Base-by-base conservation (phyloP, 2,113 vertebrate genomes). In the Pelobates fuscus region DNA sequence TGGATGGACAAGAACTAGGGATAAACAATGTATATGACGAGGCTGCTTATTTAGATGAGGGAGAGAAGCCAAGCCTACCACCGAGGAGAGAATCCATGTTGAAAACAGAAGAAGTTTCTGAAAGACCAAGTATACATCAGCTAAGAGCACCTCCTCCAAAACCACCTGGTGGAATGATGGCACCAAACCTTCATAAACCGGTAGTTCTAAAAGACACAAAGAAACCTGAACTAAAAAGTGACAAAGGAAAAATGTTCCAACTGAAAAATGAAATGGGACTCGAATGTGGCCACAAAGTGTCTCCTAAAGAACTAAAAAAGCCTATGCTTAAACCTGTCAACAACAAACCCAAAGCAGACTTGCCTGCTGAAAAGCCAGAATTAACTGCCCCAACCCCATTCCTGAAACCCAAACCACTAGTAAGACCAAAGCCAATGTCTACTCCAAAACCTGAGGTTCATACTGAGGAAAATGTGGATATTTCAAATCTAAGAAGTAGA, bases 211-310 rank as follows among this genome's bases (percentile, higher is more conserved):
- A 95, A 78, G 90, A 92, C 0, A 82, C 85, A 67, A 95, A 91
- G 84, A 91, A 91, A 49, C 82, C 86, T 0, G 95, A 98, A 77
- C 61, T 89, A 60, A 97, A 92, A 83, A 87, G 91, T 0, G 96
- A 99, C n/a, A 98, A 96, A 66, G 91, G 82, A 83, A 98, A 98
- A 84, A 71, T 92, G 8, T 91, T 97, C 73, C 92, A 91, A 60
- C 88, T 96, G 72, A 94, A 89, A 52, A 99, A 98, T 0, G 97
- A 99, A 86, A 98, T 98, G 95, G 97, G 96, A 0, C 87, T 98
- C 52, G 97, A 98, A 81, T 96, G 95, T 18, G 96, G 96, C 43
- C 96, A 98, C 85, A 98, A 98, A 77, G 81, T 98, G 14, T 89
- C 93, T 0, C 95, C 92, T 82, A 98, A 96, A 80, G 97, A 98